Base-by-base conservation (phyloP, 2,797 vertebrate species). In the Muraenolepis orangiensis region DNA sequence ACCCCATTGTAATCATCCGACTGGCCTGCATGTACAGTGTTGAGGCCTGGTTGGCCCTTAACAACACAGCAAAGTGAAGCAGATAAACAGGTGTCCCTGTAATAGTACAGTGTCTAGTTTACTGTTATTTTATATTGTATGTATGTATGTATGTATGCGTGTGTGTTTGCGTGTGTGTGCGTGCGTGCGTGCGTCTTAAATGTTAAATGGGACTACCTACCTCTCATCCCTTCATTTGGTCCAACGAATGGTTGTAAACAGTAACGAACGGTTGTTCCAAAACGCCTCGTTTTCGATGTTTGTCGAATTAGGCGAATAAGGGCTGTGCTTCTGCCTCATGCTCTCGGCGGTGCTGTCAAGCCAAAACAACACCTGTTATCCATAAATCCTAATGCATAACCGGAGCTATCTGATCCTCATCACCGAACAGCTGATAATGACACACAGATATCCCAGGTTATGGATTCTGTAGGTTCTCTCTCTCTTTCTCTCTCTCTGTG, bases 301-400 rank as follows among this genome's bases (percentile, higher is more conserved):
- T 74, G 84, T 86, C 23, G 84, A 66, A 87, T 28, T 12, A 83
- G 82, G 82, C 84, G 73, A 74, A 82, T 87, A 83, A n/a, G n/a
- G n/a, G 74, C 84, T 86, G 87, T 77, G 77, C 86, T 84, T 74
- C 76, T 84, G 87, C 86, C 84, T 76, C 87, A 84, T 87, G 80
- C 84, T 89, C 88, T 71, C 31, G 87, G 76, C 78, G 81, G 81
- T 85, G 87, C 86, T 88, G 76, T 81, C 82, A 29, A 76, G 80
- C 87, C 85, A 84, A 81, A 89, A 88, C 87, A 83, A 91, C 91
- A 92, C 90, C 90, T 92, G 91, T 91, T 92, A 90, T 91, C 85
- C 90, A 89, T 85, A 83, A 88, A 90, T 88, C 88, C 88, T 86
- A 77, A 85, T 71, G 83, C 80, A 81, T 66, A 16, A 66, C 30